Evolutionary conservation across 2,797 vertebrate species (phyloP).

Genomic region (Onychomys torridus): DNA sequence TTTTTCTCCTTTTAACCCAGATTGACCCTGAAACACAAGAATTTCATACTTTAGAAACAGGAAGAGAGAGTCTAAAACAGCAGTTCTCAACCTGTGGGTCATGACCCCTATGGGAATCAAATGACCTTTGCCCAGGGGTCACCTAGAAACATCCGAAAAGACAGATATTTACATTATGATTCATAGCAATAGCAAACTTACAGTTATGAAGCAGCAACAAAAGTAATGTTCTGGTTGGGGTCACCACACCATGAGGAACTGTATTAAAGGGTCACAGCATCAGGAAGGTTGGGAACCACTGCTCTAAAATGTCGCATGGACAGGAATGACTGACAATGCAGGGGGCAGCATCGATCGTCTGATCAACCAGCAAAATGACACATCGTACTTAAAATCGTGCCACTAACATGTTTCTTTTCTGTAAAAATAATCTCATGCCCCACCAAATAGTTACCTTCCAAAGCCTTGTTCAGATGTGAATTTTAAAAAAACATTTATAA

Average conservation of each 20-base stretch:
- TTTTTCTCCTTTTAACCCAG: constrained; percentile 96
- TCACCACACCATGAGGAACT: background rate
- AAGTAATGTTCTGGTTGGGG: background rate
- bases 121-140: background rate
- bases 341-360: background rate
- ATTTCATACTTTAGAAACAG: constrained; percentile 62
- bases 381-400: background rate
- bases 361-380: background rate
- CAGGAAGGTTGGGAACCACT: background rate
- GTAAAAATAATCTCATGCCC: background rate
- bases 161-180: background rate
- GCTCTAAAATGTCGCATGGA: background rate
- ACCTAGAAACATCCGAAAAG: background rate
- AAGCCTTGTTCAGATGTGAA: background rate
- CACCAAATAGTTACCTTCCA: background rate
- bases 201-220: background rate
- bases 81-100: background rate
- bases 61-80: background rate
- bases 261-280: background rate
- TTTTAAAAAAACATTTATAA: background rate
- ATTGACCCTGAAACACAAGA: constrained; percentile 90
- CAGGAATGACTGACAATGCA: background rate
- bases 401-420: constrained; percentile 18
- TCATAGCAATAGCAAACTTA: background rate
- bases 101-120: background rate